A percentile compares a stretch with the other conserved stretches of the same genome.
Conservation (phyloP, 1,140 invertebrate genomes). For the Pinna nobilis region DNA sequence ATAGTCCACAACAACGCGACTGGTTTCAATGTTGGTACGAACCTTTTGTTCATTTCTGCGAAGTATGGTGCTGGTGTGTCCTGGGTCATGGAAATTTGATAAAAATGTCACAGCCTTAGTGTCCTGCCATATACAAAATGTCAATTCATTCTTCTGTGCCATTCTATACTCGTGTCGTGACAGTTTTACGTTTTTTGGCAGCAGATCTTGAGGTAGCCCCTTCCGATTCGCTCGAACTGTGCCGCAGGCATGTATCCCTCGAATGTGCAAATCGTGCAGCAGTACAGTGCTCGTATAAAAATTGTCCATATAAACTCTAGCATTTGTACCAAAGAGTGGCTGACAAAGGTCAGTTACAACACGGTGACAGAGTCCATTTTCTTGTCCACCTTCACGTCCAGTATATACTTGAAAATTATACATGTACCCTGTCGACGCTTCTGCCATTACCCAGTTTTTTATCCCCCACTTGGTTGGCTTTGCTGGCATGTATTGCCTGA, state of each 20-base stretch:
- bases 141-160: slow-evolving; percentile 1
- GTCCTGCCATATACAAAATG: neutral
- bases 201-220: neutral
- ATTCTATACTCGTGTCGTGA: neutral
- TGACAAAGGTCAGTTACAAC: neutral
- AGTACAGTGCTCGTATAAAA: neutral
- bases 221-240: neutral
- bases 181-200: neutral
- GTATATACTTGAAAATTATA: slow-evolving; percentile 16
- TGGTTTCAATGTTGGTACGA: neutral
- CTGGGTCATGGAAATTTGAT: slow-evolving; percentile 4
- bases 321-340: neutral
- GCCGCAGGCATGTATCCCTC: neutral
- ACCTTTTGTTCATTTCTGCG: too few species aligned
- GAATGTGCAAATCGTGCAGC: neutral
- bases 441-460: slow-evolving; percentile 65
- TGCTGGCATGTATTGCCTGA: slow-evolving; percentile 72
- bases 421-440: slow-evolving; percentile 38
- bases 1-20: neutral
- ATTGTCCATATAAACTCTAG: neutral
- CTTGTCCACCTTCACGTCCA: neutral
- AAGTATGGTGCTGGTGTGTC: neutral
- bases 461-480: slow-evolving; percentile 75
- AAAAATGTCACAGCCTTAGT: neutral
- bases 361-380: neutral